Conservation (phyloP, 2,797 vertebrate species). For the Botia almorhae region DNA sequence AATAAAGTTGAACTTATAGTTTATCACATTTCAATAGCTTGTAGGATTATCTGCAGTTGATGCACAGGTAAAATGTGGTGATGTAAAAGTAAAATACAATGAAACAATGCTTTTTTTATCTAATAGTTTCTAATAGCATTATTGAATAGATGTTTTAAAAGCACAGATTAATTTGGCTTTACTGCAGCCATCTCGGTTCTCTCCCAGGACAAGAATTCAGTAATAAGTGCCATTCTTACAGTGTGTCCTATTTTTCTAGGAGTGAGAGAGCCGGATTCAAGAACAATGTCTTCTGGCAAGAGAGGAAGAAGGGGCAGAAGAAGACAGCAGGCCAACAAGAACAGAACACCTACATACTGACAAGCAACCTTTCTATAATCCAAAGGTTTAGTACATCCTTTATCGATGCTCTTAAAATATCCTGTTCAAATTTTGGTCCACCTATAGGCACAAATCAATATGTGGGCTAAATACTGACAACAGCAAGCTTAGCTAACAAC, state of each 20-base stretch:
- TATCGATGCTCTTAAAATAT: neutral
- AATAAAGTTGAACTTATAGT: too few species aligned
- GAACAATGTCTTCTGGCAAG: constrained; percentile 44
- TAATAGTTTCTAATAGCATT: neutral
- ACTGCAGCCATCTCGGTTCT: constrained; percentile 60
- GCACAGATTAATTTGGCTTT: constrained; percentile 68
- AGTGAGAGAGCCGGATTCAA: constrained; percentile 52
- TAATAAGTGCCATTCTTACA: constrained; percentile 59
- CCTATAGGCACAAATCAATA: constrained; percentile 14
- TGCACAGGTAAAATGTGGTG: neutral
- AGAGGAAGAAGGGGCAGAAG: neutral
- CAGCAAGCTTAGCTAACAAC: constrained; percentile 23
- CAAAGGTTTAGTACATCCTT: neutral
- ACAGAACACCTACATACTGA: constrained; percentile 6
- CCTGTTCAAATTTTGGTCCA: neutral
- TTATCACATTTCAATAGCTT: too few species aligned
- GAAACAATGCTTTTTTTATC: neutral
- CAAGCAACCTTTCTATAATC: neutral
- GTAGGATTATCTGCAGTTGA: neutral
- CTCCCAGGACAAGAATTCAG: constrained; percentile 61
- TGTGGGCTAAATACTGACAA: neutral
- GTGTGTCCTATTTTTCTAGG: constrained; percentile 67
- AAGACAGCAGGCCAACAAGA: neutral
- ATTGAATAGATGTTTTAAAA: constrained; percentile 27
- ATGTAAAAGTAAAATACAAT: neutral